A percentile compares a stretch with the other conserved stretches of the same genome.
These are phyloP conservation scores for Papilio glaucus DNA, from an alignment of 1,140 invertebrate genomes.

Conservation along the genomic window DNA sequence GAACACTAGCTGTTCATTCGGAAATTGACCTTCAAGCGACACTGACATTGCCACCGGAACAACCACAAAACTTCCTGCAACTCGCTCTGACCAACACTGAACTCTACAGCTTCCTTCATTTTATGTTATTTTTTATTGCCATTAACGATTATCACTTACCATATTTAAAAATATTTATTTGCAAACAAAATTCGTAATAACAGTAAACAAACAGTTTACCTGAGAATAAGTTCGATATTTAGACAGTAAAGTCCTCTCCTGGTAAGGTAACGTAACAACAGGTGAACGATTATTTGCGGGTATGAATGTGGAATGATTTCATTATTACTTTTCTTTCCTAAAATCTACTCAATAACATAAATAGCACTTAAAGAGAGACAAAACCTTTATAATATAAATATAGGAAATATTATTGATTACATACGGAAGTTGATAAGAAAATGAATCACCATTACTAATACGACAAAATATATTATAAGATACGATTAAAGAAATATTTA, in stretches of 20 bases:
- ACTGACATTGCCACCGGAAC: constrained; percentile 75
- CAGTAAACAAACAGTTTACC: not conserved
- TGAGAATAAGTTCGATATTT: not conserved
- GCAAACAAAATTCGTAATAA: no score
- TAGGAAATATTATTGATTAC: not conserved
- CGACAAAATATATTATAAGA: not conserved
- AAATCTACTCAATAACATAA: no score
- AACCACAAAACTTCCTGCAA: constrained; percentile 56
- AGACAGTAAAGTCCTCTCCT: no score
- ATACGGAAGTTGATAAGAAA: not conserved
- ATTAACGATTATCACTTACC: constrained; percentile 3
- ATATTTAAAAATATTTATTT: constrained; percentile 3
- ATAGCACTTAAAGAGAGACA: not conserved
- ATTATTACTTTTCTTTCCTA: no score
- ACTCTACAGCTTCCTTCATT: constrained; percentile 34
- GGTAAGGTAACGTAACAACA: no score
- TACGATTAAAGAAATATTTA: not conserved
- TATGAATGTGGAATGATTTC: no score
- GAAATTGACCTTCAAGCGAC: constrained; percentile 56
- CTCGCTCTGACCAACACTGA: constrained; percentile 22
- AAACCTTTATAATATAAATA: not conserved
- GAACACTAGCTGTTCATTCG: constrained; percentile 6
- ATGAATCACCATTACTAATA: not conserved
- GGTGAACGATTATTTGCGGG: no score
- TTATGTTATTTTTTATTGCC: constrained; percentile 9